Base-by-base conservation (phyloP, 2,113 vertebrate species). In the Phasianus colchicus region DNA sequence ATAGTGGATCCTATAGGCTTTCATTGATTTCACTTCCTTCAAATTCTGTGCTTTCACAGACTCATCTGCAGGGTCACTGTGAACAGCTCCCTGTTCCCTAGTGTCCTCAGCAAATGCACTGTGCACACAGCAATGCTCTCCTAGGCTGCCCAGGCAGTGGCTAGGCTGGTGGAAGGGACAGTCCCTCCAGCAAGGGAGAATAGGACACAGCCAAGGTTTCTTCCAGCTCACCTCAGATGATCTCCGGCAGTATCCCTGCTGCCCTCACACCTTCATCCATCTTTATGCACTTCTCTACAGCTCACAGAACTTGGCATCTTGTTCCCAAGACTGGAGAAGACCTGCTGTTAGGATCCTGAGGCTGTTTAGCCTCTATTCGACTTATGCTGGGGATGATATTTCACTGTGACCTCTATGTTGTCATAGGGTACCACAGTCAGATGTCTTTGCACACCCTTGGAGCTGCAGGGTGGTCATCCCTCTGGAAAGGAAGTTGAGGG, bases 71-170 rank as follows among this genome's bases (percentile, higher is more conserved):
- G 10, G 11, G 14, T 57, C 11, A 24, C 5, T 12, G 6, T 43
- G 63, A 83, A 18, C 30, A 64, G 38, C 30, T 70, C 18, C 30
- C 42, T 8, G 11, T 32, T 27, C 27, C 22, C 34, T 13, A 29
- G 17, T 47, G 29, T 69, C 72, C 36, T 92, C 66, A 47, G 36
- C 4, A 12, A 10, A 24, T 7, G 27, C 32, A 13, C 36, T 9
- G 4, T 20, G 11, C 15, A 5, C 20, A 22, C 10, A 5, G 11
- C 21, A n/a, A 13, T 0, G 0, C 1, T 9, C 34, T 76, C 64
- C 80, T 34, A 34, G 34, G 45, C 34, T 66, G 38, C 43, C 48
- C 10, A 55, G 52, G 15, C 29, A 60, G 74, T 7, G 21, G 42
- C 24, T 65, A 36, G 32, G 8, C 29, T 38, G 22, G 20, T 9